Base-by-base conservation (phyloP, 2,113 vertebrate genomes). In the Riparia riparia region DNA sequence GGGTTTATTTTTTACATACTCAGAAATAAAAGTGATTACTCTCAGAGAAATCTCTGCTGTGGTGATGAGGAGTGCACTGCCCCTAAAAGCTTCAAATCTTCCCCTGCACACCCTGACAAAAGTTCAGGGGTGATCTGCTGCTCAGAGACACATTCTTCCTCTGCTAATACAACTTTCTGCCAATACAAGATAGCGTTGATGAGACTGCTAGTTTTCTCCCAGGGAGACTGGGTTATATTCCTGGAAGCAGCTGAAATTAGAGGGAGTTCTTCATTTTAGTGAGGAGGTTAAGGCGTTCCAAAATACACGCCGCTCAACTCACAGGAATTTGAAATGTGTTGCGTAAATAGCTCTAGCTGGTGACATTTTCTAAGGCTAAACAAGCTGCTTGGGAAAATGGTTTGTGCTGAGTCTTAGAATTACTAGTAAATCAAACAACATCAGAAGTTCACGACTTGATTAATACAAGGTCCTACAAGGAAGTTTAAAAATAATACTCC, bases 311-410 rank as follows among this genome's bases (percentile, higher is more conserved):
- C 1, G 0, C 50, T 84, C 9, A 3, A 72, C 50, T 86, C 70
- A 54, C 1, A 93, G 68, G 82, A 90, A 90, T 93, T 58, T 56
- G 82, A 85, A 82, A 88, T 78, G 71, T 32, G 54, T 90, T 86
- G 42, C 7, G 0, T 77, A 79, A 96, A 85, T 63, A 86, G 63
- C 37, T 93, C 39, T 73, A 41, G 45, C 19, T 79, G 51, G 44
- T 94, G 79, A 83, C 69, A 93, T 93, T 93, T 95, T 93, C 90
- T 81, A 50, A 12, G 25, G 78, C 66, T 94, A 90, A 95, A 84
- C 41, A 96, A 91, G 61, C 66, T 91, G 57, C 71, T 88, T 4
- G 17, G 70, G 58, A 94, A 74, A 87, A 82, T 28, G 34, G 32
- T 61, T 87, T 74, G 29, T 51, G 60, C 26, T 61, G 50, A 76